These are phyloP conservation scores for Leptopilina myrica DNA, from an alignment of 2,888 invertebrate species.

Conservation along the genomic window DNA sequence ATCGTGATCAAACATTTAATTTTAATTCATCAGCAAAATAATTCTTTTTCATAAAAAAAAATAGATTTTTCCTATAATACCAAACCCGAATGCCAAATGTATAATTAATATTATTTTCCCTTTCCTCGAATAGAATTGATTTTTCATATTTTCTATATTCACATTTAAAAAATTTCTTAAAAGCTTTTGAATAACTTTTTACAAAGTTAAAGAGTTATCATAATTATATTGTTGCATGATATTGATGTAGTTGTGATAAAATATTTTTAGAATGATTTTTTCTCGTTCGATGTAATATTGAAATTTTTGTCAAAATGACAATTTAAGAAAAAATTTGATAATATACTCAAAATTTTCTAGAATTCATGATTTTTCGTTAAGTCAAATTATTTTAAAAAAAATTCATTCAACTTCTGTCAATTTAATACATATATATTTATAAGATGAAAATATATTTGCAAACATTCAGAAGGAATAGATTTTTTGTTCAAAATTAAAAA, in stretches of 20 bases:
- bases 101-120: not conserved
- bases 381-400: too few species aligned
- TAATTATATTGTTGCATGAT: not conserved
- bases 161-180: too few species aligned
- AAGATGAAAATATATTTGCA: too few species aligned
- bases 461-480: too few species aligned
- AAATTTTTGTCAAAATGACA: not conserved
- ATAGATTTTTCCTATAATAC: not conserved
- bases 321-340: not conserved
- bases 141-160: too few species aligned
- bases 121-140: not conserved
- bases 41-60: not conserved
- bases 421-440: too few species aligned
- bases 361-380: not conserved
- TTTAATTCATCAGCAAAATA: not conserved
- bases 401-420: too few species aligned
- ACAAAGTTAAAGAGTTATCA: too few species aligned
- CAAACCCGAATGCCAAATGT: constrained; percentile 2
- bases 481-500: not conserved
- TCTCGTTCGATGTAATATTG: not conserved
- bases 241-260: not conserved
- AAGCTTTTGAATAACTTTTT: too few species aligned
- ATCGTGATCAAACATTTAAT: too few species aligned
- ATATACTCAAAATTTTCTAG: not conserved
- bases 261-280: constrained; percentile 6